phyloP scores from a whole-genome alignment of 2,888 invertebrate genomes.

The Phalera bucephala region DNA sequence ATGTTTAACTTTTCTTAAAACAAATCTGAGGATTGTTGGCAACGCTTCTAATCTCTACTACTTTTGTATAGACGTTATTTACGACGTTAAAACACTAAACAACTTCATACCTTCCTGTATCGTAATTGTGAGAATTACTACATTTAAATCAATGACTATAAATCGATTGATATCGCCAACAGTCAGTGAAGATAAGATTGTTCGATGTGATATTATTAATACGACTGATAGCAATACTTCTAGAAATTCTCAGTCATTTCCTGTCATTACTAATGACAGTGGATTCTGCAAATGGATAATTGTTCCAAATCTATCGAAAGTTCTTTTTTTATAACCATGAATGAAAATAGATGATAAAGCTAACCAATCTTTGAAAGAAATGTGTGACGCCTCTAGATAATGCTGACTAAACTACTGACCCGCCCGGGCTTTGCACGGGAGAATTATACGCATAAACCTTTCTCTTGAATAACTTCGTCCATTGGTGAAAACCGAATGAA shows the following conservation, averaged over 20 bases:
- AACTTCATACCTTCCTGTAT: conserved; percentile 19
- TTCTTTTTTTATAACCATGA: too few species aligned
- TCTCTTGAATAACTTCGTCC: too few species aligned
- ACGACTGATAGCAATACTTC: background rate
- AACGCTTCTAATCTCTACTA: conserved; percentile 21
- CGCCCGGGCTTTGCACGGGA: too few species aligned
- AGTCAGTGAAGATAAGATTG: conserved; percentile 17
- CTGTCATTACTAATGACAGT: background rate
- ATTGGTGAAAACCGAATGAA: too few species aligned
- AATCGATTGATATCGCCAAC: conserved; percentile 3
- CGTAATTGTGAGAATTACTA: conserved; percentile 18
- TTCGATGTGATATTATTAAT: conserved; percentile 1
- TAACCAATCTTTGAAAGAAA: conserved; percentile 1
- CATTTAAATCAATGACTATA: conserved; percentile 6
- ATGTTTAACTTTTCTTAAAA: conserved; percentile 12
- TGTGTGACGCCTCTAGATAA: too few species aligned
- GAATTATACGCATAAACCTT: too few species aligned
- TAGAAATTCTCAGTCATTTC: background rate
- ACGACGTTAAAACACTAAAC: conserved; percentile 10
- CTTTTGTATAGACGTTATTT: conserved; percentile 27
- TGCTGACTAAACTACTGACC: too few species aligned
- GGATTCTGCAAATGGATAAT: background rate
- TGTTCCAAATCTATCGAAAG: background rate
- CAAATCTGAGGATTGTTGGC: conserved; percentile 22
- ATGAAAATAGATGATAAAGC: conserved; percentile 18